A percentile compares a stretch with the other conserved stretches of the same genome.
Evolutionary conservation across 2,797 vertebrate species (phyloP).

Genomic region (Sebastes goodei): DNA sequence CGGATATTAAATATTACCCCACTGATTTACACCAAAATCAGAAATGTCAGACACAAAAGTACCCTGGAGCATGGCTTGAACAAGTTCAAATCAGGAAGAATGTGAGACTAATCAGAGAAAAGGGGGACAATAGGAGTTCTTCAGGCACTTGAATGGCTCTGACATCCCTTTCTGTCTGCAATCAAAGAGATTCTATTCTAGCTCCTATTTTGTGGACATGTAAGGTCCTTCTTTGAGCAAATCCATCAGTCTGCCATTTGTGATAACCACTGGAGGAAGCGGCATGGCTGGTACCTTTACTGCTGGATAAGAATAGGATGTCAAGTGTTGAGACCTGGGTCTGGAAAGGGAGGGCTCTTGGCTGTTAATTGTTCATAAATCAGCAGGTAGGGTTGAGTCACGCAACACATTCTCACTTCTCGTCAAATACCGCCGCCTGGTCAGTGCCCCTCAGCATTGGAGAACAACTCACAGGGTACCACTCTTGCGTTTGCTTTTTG

Average conservation of each 20-base stretch:
- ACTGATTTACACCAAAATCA: constrained; percentile 10
- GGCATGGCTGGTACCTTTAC: background rate
- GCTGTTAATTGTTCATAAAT: background rate
- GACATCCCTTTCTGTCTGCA: constrained; percentile 23
- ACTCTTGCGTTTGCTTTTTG: background rate
- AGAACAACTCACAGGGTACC: too few species aligned
- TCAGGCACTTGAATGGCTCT: constrained; percentile 20
- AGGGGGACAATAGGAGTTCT: background rate
- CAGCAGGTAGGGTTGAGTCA: background rate
- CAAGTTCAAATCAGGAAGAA: constrained; percentile 6
- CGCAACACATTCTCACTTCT: too few species aligned
- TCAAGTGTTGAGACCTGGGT: background rate
- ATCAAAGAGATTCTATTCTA: constrained; percentile 54
- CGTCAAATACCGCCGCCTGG: too few species aligned
- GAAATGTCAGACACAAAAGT: background rate
- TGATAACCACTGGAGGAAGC: background rate
- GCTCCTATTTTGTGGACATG: constrained; percentile 3
- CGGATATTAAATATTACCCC: constrained; percentile 5
- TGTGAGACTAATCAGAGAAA: constrained; percentile 24
- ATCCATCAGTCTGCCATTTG: constrained; percentile 4
- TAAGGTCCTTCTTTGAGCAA: constrained; percentile 9
- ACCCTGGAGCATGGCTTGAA: background rate
- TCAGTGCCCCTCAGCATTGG: too few species aligned
- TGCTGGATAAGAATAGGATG: background rate
- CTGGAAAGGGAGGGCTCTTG: background rate